Conservation (phyloP, 2,797 vertebrate species). For the Sebastes cheni region DNA sequence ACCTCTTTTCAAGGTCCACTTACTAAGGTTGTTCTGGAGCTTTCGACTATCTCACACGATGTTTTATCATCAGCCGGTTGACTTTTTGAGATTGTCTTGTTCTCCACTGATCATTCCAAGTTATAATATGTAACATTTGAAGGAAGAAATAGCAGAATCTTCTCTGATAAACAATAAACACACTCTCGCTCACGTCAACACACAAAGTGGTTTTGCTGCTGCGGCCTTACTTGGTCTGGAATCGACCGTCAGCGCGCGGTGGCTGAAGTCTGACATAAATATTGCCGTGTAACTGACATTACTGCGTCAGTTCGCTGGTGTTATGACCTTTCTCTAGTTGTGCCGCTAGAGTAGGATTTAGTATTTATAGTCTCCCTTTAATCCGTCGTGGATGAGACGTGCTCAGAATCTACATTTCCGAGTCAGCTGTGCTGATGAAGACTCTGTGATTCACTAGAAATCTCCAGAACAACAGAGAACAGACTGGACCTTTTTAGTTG, state of each 20-base stretch:
- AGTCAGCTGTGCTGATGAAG: background rate
- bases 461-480: background rate
- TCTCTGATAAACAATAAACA: too few species aligned
- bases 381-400: background rate
- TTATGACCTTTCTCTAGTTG: background rate
- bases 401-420: background rate
- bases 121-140: background rate
- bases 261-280: background rate
- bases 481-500: background rate
- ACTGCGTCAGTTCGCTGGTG: background rate
- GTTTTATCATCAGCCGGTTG: background rate
- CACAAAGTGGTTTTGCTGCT: background rate
- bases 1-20: background rate
- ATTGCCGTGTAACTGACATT: background rate
- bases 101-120: background rate
- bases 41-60: background rate
- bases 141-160: background rate
- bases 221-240: background rate
- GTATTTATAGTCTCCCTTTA: background rate
- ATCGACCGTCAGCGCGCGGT: too few species aligned
- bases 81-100: background rate
- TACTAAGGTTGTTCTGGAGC: background rate
- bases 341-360: background rate
- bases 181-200: background rate
- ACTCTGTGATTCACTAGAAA: background rate